Base-by-base conservation (phyloP, 2,113 vertebrate species). In the Alectura lathami region DNA sequence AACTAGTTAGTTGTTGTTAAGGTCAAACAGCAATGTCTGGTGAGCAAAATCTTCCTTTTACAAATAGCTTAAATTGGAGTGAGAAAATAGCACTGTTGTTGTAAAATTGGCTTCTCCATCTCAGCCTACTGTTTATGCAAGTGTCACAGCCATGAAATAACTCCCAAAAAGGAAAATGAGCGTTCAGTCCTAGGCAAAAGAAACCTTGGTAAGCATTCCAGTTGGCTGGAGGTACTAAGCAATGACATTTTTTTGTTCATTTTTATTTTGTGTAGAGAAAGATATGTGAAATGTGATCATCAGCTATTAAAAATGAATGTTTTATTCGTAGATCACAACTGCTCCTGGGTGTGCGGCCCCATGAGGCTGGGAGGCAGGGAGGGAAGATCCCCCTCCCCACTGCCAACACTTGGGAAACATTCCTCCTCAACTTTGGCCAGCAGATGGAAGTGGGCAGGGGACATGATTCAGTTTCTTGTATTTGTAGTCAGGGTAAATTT, bases 21-120 rank as follows among this genome's bases (percentile, higher is more conserved):
- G 68, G 38, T 95, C 89, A 93, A 81, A 66, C 43, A 77, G 27
- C 48, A 57, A 21, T 60, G 47, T 79, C 34, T 88, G 63, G 47
- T 86, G 66, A 86, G 64, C 30, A 75, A 94, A 93, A 60, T 70
- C 34, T 89, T 77, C 26, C 22, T 93, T 90, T 83, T 42, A 36
- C 42, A 36, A 91, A 48, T 20, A 54, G 26, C 43, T 79, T 69
- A 67, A 27, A 73, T 85, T 72, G 40, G 50, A 50, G 70, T 60
- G n/a, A 80, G 36, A 16, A 77, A 94, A 74, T 67, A 7, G 15
- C 38, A 42, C 67, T 4, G 40, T 16, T 67, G 51, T 18, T 81
- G 17, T 66, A 70, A 89, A 86, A 89, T 3, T 67, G 62, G 7
- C 29, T 76, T 94, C 38, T 82, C 30, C 6, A 5, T 73, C 45